These are phyloP conservation scores for Galagoides demidoff DNA, from an alignment of 2,797 vertebrate species.

Conservation along the genomic window DNA sequence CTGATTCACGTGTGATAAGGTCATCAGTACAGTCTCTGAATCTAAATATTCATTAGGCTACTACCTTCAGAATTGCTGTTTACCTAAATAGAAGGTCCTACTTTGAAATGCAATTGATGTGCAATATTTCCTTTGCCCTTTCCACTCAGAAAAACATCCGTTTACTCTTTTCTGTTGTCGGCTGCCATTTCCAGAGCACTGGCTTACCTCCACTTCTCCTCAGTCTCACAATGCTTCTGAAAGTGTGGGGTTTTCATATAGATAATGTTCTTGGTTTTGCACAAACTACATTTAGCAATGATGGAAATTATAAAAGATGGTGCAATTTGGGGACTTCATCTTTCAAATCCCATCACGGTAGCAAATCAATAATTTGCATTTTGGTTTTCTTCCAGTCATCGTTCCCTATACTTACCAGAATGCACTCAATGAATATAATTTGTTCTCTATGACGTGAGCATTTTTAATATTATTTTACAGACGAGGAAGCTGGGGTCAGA, in stretches of 20 bases:
- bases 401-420: conserved; percentile 38
- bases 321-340: neutral
- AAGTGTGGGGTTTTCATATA: neutral
- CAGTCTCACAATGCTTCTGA: neutral
- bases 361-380: conserved; percentile 58
- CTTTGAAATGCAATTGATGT: neutral
- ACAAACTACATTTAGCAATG: neutral
- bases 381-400: conserved; percentile 47
- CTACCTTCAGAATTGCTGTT: neutral
- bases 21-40: neutral
- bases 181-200: neutral
- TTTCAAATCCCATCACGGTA: conserved; percentile 30
- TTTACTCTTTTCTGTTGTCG: neutral
- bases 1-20: neutral
- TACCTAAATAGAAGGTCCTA: neutral
- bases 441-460: neutral
- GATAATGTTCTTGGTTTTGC: neutral
- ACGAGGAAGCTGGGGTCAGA: conserved; percentile 46
- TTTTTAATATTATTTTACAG: conserved; percentile 51
- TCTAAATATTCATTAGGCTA: neutral
- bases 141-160: neutral
- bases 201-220: neutral
- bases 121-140: neutral
- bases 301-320: neutral
- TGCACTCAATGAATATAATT: neutral